A percentile compares a stretch with the other conserved stretches of the same genome.
Conservation (phyloP, 2,797 vertebrate species). For the Platalea minor region DNA sequence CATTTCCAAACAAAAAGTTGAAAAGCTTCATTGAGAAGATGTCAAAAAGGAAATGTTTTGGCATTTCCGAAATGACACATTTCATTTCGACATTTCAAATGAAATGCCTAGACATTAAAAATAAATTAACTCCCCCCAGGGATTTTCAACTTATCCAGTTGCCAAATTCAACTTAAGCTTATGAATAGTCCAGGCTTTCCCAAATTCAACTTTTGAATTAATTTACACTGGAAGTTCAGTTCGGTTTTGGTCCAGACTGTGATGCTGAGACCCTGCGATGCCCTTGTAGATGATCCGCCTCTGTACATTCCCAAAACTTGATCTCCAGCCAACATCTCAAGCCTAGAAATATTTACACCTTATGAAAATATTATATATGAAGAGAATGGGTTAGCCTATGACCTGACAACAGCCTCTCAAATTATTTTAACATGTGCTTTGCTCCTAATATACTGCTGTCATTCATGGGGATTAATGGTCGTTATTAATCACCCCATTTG, state of each 20-base stretch:
- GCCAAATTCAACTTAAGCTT: conserved; percentile 31
- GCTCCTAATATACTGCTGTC: conserved; percentile 40
- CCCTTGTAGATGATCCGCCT: background rate
- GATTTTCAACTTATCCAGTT: background rate
- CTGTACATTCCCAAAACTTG: background rate
- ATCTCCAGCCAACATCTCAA: background rate
- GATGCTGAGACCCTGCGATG: background rate
- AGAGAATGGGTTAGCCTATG: conserved; percentile 19
- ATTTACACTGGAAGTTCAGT: background rate
- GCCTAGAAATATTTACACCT: background rate
- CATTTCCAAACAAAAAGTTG: conserved; percentile 10
- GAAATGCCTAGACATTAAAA: conserved; percentile 49
- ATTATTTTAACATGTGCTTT: conserved; percentile 54
- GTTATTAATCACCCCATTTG: conserved; percentile 32
- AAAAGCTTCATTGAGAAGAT: conserved; percentile 36
- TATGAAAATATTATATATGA: background rate
- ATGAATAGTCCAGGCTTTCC: background rate
- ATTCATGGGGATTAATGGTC: conserved; percentile 27
- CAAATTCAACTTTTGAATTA: background rate
- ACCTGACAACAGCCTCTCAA: conserved; percentile 35
- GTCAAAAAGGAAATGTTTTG: conserved; percentile 48
- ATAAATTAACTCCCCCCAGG: conserved; percentile 10
- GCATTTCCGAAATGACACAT: conserved; percentile 51
- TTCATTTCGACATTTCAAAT: conserved; percentile 36
- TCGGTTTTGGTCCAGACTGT: background rate